A percentile compares a stretch with the other conserved stretches of the same genome.
These are phyloP conservation scores for Dyspetes luteomarginatus DNA, from an alignment of 2,888 invertebrate genomes.

Conservation along the genomic window DNA sequence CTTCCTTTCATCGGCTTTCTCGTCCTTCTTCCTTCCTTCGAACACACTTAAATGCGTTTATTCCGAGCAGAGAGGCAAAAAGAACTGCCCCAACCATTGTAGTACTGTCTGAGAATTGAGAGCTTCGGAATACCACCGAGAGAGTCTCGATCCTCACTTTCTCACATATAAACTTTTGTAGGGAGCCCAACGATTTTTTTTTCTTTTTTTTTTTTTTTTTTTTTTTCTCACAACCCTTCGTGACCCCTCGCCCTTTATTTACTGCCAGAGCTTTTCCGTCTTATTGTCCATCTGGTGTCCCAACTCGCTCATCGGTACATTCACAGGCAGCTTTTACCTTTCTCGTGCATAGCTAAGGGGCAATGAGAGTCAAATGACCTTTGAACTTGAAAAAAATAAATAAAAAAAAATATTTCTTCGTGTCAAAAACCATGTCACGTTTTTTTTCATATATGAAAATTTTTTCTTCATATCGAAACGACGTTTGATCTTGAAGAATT, in stretches of 20 bases:
- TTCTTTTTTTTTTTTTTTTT: not conserved
- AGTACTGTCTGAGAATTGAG: constrained; percentile 40
- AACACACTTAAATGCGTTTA: not conserved
- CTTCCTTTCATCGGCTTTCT: not conserved
- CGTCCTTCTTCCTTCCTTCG: not conserved
- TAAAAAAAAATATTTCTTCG: not conserved
- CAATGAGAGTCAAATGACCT: not conserved
- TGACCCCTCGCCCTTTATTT: not conserved
- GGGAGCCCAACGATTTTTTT: constrained; percentile 13
- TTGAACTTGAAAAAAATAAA: too few species aligned
- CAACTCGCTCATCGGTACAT: not conserved
- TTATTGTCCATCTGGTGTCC: not conserved
- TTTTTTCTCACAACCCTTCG: not conserved
- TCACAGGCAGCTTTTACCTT: not conserved
- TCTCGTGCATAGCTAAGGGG: not conserved
- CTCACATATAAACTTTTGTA: not conserved
- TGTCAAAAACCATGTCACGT: too few species aligned
- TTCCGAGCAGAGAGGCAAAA: not conserved
- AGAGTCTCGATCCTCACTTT: constrained; percentile 15
- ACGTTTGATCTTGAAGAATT: too few species aligned
- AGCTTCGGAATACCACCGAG: constrained; percentile 29
- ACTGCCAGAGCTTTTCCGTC: not conserved
- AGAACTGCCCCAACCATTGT: constrained; percentile 51
- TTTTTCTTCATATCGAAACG: too few species aligned
- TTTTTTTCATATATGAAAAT: too few species aligned